Percentiles rank a stretch among this genome's conserved stretches.
Conservation (phyloP, 2,797 vertebrate species). For the Macrochelys suwanniensis region DNA sequence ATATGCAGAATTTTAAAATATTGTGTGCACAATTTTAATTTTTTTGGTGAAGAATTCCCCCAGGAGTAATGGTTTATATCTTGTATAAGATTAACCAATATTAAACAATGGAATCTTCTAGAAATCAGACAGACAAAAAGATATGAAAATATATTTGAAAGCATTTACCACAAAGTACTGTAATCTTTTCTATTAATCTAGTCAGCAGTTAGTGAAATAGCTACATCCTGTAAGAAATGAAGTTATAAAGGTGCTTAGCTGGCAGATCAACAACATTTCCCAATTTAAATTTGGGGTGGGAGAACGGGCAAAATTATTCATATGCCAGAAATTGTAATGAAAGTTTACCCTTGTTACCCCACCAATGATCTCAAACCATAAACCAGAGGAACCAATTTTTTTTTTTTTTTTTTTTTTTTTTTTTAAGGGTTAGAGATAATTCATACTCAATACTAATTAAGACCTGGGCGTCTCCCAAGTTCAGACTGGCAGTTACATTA, state of each 20-base stretch:
- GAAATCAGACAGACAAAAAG: not conserved
- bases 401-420: not conserved
- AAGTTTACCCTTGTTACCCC: not conserved
- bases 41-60: no score
- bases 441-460: not conserved
- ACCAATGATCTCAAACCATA: not conserved
- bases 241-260: not conserved
- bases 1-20: no score
- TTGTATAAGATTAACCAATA: not conserved
- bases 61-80: not conserved
- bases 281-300: not conserved
- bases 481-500: not conserved
- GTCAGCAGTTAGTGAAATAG: slow-evolving; percentile 2
- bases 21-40: no score
- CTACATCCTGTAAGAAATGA: not conserved
- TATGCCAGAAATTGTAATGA: not conserved
- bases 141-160: not conserved
- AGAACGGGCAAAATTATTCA: not conserved
- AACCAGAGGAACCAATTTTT: not conserved
- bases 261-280: not conserved
- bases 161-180: not conserved
- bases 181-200: not conserved
- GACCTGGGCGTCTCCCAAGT: not conserved
- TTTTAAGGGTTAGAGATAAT: not conserved
- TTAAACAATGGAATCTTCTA: not conserved